These are phyloP conservation scores for Neogale vison DNA, from an alignment of 2,113 vertebrate species.

Conservation along the genomic window DNA sequence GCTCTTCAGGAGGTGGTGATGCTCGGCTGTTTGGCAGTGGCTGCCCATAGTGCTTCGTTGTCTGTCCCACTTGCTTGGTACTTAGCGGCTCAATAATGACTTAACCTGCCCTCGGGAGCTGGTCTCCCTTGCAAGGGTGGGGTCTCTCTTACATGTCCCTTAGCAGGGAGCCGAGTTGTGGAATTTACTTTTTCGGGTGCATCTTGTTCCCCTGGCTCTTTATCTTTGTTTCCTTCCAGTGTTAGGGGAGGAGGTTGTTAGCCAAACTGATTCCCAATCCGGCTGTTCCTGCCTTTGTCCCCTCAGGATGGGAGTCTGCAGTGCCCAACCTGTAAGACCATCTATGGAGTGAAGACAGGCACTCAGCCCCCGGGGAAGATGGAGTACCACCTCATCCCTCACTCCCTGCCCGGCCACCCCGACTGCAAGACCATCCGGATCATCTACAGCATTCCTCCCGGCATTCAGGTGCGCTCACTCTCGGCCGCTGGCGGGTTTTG, in stretches of 20 bases:
- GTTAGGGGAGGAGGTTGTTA: rapidly evolving
- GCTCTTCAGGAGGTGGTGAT: not conserved
- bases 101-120: not conserved
- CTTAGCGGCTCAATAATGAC: not conserved
- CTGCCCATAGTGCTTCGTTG: not conserved
- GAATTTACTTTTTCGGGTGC: not conserved
- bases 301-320: slow-evolving; percentile 95
- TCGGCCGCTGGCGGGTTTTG: rapidly evolving
- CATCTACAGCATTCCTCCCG: slow-evolving; percentile 96
- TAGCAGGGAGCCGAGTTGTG: not conserved
- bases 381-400: slow-evolving; percentile 97
- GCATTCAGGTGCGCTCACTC: slow-evolving; percentile 90
- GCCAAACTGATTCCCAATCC: not conserved
- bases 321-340: slow-evolving; percentile 98
- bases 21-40: rapidly evolving
- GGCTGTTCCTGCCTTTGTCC: not conserved
- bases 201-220: not conserved
- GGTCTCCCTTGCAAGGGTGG: not conserved
- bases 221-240: not conserved
- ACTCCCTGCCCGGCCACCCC: slow-evolving; percentile 93
- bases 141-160: not conserved
- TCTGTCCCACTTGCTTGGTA: not conserved
- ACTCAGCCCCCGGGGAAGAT: slow-evolving; percentile 98
- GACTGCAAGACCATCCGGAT: slow-evolving; percentile 96
- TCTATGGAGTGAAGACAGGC: slow-evolving; percentile 97